phyloP scores from a whole-genome alignment of 1,140 invertebrate species.

The Meteorus sp. region DNA sequence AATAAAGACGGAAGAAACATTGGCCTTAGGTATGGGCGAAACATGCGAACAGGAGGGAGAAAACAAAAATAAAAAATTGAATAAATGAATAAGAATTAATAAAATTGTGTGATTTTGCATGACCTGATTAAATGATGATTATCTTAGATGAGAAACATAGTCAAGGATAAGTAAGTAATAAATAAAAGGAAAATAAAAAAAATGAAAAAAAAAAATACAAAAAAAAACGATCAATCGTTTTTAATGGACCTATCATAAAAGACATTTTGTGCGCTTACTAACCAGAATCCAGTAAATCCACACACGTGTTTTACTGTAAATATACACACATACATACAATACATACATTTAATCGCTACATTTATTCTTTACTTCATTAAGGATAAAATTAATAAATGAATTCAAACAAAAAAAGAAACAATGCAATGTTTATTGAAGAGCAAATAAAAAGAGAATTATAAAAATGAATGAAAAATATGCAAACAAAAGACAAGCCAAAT shows the following conservation, averaged over 20 bases:
- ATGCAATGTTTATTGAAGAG: slow-evolving; percentile 23
- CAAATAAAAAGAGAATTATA: too few species aligned
- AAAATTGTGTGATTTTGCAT: background rate
- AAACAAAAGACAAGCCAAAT: slow-evolving; percentile 42
- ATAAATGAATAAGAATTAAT: background rate
- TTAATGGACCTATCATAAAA: slow-evolving; percentile 47
- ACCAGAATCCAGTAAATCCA: slow-evolving; percentile 26
- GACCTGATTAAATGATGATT: background rate
- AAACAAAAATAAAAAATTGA: too few species aligned
- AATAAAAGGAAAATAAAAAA: slow-evolving; percentile 16
- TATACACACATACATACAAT: too few species aligned
- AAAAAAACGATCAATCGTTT: slow-evolving; percentile 23
- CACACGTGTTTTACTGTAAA: slow-evolving; percentile 22
- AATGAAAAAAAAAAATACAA: slow-evolving; percentile 23
- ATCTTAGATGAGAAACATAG: slow-evolving; percentile 19
- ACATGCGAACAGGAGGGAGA: too few species aligned
- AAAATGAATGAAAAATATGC: slow-evolving; percentile 15
- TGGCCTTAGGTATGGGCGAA: slow-evolving; percentile 26
- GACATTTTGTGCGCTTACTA: slow-evolving; percentile 52
- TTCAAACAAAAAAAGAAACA: slow-evolving; percentile 21
- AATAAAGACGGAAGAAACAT: too few species aligned
- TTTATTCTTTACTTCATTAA: too few species aligned
- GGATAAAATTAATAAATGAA: too few species aligned
- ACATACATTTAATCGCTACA: slow-evolving; percentile 22
- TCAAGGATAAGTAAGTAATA: slow-evolving; percentile 16